Conservation (phyloP, 2,888 invertebrate genomes). For the Galerucella pusilla region DNA sequence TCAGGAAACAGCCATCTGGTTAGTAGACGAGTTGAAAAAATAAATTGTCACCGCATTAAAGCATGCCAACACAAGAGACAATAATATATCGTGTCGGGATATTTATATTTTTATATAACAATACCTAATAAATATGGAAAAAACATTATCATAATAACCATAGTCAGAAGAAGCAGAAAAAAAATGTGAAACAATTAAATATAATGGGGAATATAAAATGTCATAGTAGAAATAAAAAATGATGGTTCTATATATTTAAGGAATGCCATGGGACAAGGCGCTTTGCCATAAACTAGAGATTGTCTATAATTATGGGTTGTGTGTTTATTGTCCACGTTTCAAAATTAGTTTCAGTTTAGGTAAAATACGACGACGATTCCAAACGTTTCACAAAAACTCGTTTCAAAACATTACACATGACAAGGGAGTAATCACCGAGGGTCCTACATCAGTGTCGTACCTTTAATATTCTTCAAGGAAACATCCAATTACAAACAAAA, state of each 20-base stretch:
- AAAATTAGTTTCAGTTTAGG: conserved; percentile 62
- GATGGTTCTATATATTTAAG: conserved; percentile 57
- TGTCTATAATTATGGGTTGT: conserved; percentile 63
- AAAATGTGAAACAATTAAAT: conserved; percentile 36
- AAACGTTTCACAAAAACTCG: conserved; percentile 55
- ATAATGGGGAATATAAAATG: conserved; percentile 51
- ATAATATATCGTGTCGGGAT: conserved; percentile 36
- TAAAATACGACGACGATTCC: conserved; percentile 56
- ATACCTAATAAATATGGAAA: conserved; percentile 44
- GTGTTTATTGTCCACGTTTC: conserved; percentile 59
- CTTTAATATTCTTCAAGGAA: not conserved
- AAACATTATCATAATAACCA: conserved; percentile 39
- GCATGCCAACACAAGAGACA: conserved; percentile 38
- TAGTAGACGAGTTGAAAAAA: conserved; percentile 22
- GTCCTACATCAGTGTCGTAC: conserved; percentile 38
- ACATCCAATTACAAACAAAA: not conserved
- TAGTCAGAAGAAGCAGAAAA: conserved; percentile 27
- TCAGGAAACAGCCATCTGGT: conserved; percentile 24
- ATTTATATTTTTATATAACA: conserved; percentile 38
- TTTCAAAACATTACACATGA: conserved; percentile 55
- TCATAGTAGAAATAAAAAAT: conserved; percentile 55
- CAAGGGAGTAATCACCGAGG: conserved; percentile 46
- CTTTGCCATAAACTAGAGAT: conserved; percentile 61
- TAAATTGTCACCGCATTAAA: conserved; percentile 29
- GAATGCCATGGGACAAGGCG: conserved; percentile 56